Evolutionary conservation across 2,797 vertebrate species (phyloP), one percentile per base, ranked within the genome.

Genomic region (Syndactyla subalaris): DNA sequence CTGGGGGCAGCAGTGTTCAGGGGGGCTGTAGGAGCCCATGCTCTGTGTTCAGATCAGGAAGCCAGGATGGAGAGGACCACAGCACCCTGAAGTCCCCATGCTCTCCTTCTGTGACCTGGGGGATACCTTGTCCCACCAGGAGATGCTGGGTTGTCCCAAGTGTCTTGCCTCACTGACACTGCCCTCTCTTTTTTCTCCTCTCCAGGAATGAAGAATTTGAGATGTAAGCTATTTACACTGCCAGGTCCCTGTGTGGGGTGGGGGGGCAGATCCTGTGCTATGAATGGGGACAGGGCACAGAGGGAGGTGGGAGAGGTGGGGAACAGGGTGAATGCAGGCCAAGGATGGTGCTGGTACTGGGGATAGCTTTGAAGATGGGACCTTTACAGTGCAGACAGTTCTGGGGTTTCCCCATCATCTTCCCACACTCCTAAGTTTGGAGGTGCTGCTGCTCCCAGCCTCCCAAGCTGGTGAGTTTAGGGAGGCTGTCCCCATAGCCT

Each of bases 131-230:
- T 59, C 23, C 43, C 29, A 19, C 8, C 1, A 7, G 10, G 36
- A 68, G 34, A 20, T 62, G 76, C 14, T 63, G 34, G 54, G 30
- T 21, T 79, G 36, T 61, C 34, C 39, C 29, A 67, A 12, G 43
- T 43, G 49, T 85, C 46, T 79, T 48, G 36, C 14, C 21, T 11
- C 23, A 55, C 76, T 97, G 78, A 96, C 30, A 26, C 32, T 36
- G 23, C 72, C 24, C 22, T 12, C 27, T 87, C 22, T 92, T 58
- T 88, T 72, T 73, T 32, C 23, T 92, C 38, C 17, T 34, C 8
- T 89, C 16, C 72, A 97, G 97, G 67, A 80, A 93, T 21, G 79
- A 96, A 92, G 70, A 34, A 52, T 66, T 96, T 58, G 97, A 97
- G 77, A 88, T 96, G 97, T 97, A 90, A 97, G 97, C 85, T 92